Base-by-base conservation (phyloP, 2,888 invertebrate genomes). In the Melanotus villosus region DNA sequence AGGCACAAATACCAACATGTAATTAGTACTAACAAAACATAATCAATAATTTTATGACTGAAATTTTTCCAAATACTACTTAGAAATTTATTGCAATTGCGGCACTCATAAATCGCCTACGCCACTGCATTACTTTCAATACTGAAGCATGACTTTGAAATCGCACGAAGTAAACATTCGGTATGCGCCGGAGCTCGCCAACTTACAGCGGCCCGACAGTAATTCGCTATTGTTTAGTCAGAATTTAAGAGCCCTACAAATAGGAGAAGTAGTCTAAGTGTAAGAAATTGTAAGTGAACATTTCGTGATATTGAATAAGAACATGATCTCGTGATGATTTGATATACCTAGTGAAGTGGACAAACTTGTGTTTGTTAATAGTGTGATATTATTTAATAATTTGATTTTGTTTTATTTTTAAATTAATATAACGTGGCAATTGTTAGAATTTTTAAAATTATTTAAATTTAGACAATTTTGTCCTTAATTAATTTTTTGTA, bases 321-420 rank as follows among this genome's bases (percentile, higher is more conserved):
- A 81, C 76, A 18, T 84, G 84, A 84, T 84, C 84, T 84, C 84
- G 83, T 84, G 83, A 82, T 83, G 78, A 74, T 72, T n/a, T 73
- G 75, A 79, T 80, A 80, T 80, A 81, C 80, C 78, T 78, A 79
- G 80, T 82, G 80, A 83, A 80, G 80, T 80, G 80, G 80, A 79
- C 80, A 78, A 79, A 80, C 77, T 79, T 78, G 79, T 78, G 82
- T 83, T 82, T 79, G 81, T 79, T 79, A 77, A 80, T 83, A 84
- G 85, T 85, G 85, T 85, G 85, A 85, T 85, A 85, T 84, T 85
- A 84, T 83, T 84, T 85, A 84, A 84, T 84, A 84, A 81, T 83
- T 82, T 79, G 78, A 83, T 80, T 75, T 83, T 83, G 79, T 82
- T 84, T 80, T 80, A 68, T 77, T 74, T 82, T 79, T 76, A 67